Percentiles rank a stretch among this genome's conserved stretches.
These are phyloP conservation scores for Myocastor coypus DNA, from an alignment of 2,113 vertebrate genomes.

Conservation along the genomic window DNA sequence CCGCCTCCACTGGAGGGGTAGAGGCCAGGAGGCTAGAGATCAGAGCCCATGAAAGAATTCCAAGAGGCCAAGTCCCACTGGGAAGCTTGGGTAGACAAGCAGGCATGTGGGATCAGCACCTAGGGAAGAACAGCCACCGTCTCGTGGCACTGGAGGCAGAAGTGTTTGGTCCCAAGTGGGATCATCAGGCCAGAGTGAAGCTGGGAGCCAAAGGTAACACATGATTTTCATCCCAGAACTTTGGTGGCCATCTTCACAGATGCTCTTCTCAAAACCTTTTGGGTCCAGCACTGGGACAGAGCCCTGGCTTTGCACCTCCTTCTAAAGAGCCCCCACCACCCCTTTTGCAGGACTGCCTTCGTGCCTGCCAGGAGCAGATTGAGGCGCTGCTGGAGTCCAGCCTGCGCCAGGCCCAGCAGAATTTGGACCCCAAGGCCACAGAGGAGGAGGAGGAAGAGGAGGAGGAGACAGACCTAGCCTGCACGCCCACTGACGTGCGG, in stretches of 20 bases:
- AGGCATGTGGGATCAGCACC: neutral
- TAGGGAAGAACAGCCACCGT: neutral
- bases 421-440: constrained; percentile 93
- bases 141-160: neutral
- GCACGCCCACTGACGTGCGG: constrained; percentile 97
- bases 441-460: constrained; percentile 95
- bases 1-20: constrained; percentile 39
- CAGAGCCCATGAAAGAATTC: neutral
- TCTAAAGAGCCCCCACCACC: neutral
- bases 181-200: neutral
- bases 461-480: constrained; percentile 94
- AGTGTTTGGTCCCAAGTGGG: neutral
- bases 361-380: constrained; percentile 99
- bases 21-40: neutral
- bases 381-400: constrained; percentile 97
- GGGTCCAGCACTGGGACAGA: neutral
- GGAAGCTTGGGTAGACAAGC: neutral
- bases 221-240: neutral
- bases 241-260: accelerated
- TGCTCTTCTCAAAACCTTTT: accelerated
- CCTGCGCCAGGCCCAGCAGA: constrained; percentile 96
- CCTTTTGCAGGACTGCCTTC: constrained; percentile 93
- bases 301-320: neutral
- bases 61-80: neutral
- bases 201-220: neutral